phyloP scores from a whole-genome alignment of 2,888 invertebrate species.

The Desoria tigrina region DNA sequence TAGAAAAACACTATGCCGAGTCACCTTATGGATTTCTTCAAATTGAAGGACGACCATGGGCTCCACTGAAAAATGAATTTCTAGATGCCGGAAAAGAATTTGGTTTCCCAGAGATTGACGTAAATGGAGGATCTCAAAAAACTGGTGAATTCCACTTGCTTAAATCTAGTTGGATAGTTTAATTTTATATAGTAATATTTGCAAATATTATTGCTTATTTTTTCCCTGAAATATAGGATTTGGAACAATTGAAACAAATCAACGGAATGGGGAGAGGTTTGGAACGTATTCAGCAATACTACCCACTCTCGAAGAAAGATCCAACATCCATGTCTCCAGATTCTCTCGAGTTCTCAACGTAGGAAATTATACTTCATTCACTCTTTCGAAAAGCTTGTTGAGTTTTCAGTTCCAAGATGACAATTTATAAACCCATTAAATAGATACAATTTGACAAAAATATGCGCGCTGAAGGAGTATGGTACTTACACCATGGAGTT shows the following conservation, averaged over 20 bases:
- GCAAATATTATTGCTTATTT: conserved; percentile 58
- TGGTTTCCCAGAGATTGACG: conserved; percentile 36
- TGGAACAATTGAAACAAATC: conserved; percentile 23
- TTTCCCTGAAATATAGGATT: too few relatives aligned
- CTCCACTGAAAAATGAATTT: conserved; percentile 31
- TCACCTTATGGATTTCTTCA: conserved; percentile 40
- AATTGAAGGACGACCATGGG: conserved; percentile 30
- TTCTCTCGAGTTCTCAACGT: conserved; percentile 38
- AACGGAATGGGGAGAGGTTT: conserved; percentile 22
- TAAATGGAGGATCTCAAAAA: conserved; percentile 41
- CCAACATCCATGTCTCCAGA: conserved; percentile 30
- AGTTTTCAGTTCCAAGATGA: too few relatives aligned
- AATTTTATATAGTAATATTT: conserved; percentile 69
- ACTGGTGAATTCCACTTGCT: conserved; percentile 64
- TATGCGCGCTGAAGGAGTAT: conserved; percentile 20
- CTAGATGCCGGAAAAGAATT: conserved; percentile 36
- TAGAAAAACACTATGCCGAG: conserved; percentile 35
- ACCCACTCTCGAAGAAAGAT: conserved; percentile 21
- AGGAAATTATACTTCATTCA: neutral
- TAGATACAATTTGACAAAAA: conserved; percentile 23
- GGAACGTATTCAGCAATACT: conserved; percentile 27
- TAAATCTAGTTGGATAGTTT: too few relatives aligned
- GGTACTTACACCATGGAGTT: conserved; percentile 20
- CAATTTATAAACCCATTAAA: neutral
- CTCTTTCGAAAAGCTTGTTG: neutral